These are phyloP conservation scores for Turritopsis rubra DNA, from an alignment of 30 jellyfish, hydroid and myxozoan genomes.

Conservation along the genomic window DNA sequence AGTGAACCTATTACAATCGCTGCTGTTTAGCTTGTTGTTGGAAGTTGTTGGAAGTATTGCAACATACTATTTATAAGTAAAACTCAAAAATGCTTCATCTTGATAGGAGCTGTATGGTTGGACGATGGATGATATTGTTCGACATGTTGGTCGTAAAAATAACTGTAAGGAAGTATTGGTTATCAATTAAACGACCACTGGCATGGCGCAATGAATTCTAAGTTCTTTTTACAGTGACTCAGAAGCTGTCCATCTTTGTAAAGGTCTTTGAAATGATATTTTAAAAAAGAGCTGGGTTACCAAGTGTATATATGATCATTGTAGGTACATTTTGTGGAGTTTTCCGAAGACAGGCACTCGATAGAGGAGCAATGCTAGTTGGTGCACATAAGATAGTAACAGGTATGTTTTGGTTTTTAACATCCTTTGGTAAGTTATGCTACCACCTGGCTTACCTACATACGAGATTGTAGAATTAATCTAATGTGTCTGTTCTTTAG, in stretches of 20 bases:
- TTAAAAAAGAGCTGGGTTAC: too few relatives aligned
- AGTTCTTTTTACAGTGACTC: too few relatives aligned
- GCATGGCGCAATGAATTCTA: too few relatives aligned
- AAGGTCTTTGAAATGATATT: too few relatives aligned
- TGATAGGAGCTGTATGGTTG: conserved; percentile 91
- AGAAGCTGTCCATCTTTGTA: too few relatives aligned
- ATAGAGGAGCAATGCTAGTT: conserved; percentile 95
- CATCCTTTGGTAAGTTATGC: background rate
- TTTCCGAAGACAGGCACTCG: conserved; percentile 97
- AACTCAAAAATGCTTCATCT: too few relatives aligned
- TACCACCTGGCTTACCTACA: background rate
- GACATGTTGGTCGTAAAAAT: conserved; percentile 84
- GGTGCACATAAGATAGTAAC: conserved; percentile 98
- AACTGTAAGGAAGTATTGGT: conserved; percentile 55
- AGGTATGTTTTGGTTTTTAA: conserved; percentile 34
- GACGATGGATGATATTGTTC: conserved; percentile 98
- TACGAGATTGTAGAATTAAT: background rate
- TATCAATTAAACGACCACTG: too few relatives aligned
- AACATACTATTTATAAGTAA: too few relatives aligned
- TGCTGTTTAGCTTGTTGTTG: too few relatives aligned
- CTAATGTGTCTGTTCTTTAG: conserved; percentile 34
- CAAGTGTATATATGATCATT: background rate
- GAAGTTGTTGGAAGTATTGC: too few relatives aligned
- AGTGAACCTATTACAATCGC: background rate
- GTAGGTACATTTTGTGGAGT: conserved; percentile 99